These are phyloP conservation scores for Apostichopus parvimensis DNA, from an alignment of 35 echinoderm and acorn worm species.

Conservation along the genomic window DNA sequence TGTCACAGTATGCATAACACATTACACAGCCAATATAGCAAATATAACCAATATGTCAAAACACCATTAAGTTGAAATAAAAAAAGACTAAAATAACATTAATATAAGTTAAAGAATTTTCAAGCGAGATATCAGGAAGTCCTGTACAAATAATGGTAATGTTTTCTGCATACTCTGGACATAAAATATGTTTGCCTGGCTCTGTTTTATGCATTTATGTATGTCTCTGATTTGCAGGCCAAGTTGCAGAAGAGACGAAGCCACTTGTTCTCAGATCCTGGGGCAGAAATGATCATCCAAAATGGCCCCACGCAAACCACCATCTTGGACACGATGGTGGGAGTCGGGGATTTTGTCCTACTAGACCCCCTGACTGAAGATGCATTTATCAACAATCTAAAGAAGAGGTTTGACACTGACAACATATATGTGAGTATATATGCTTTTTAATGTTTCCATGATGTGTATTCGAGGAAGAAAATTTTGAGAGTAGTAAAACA, in stretches of 20 bases:
- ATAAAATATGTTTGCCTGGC: neutral
- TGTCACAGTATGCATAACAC: too few relatives aligned
- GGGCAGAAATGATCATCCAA: slow-evolving; percentile 32
- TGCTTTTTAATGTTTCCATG: too few relatives aligned
- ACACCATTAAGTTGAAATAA: too few relatives aligned
- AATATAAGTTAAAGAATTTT: too few relatives aligned
- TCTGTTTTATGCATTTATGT: neutral
- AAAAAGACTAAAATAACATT: too few relatives aligned
- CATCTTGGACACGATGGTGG: slow-evolving; percentile 92
- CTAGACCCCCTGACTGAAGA: slow-evolving; percentile 93
- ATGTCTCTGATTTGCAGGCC: neutral
- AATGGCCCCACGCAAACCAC: slow-evolving; percentile 60
- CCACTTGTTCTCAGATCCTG: slow-evolving; percentile 33
- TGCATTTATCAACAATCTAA: slow-evolving; percentile 85
- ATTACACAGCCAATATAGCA: too few relatives aligned
- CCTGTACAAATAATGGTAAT: too few relatives aligned
- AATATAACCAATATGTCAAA: too few relatives aligned
- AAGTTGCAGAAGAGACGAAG: neutral
- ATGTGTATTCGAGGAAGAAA: too few relatives aligned
- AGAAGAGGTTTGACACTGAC: slow-evolving; percentile 75
- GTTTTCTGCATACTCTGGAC: too few relatives aligned
- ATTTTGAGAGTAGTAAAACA: too few relatives aligned
- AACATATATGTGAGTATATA: slow-evolving; percentile 93
- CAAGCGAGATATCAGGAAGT: too few relatives aligned
- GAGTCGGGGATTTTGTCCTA: slow-evolving; percentile 90